phyloP scores from a whole-genome alignment of 2,888 invertebrate species.

The Pristionchus exspectatus region DNA sequence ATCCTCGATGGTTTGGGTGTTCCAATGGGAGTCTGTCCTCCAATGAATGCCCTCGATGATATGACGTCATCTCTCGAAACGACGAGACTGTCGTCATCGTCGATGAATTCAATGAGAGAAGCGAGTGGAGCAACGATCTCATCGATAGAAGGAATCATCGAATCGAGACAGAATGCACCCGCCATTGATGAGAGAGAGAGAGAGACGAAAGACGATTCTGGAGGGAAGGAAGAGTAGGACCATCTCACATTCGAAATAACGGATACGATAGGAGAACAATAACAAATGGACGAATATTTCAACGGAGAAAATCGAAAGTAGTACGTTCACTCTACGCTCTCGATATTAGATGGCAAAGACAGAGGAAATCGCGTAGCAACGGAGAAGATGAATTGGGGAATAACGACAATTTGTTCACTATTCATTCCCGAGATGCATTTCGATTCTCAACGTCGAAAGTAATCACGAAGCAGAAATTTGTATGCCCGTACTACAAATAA shows the following conservation, averaged over 20 bases:
- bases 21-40: conserved; percentile 41
- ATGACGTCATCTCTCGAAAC: conserved; percentile 10
- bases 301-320: neutral
- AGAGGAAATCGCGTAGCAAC: neutral
- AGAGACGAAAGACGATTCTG: neutral
- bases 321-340: neutral
- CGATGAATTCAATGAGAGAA: conserved; percentile 49
- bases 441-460: neutral
- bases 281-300: neutral
- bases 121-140: conserved; percentile 39
- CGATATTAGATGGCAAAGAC: neutral
- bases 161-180: conserved; percentile 49
- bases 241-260: no score
- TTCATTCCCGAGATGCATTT: neutral
- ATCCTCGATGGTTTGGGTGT: conserved; percentile 46
- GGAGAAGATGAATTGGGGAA: neutral
- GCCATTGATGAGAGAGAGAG: neutral
- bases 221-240: neutral
- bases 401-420: neutral
- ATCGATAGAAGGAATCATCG: conserved; percentile 44
- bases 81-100: conserved; percentile 38
- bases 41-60: neutral
- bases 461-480: neutral
- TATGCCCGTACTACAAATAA: neutral
- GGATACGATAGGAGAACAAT: neutral